Evolutionary conservation across 2,888 invertebrate species (phyloP).

Genomic region (Sphaeridia pumilis): DNA sequence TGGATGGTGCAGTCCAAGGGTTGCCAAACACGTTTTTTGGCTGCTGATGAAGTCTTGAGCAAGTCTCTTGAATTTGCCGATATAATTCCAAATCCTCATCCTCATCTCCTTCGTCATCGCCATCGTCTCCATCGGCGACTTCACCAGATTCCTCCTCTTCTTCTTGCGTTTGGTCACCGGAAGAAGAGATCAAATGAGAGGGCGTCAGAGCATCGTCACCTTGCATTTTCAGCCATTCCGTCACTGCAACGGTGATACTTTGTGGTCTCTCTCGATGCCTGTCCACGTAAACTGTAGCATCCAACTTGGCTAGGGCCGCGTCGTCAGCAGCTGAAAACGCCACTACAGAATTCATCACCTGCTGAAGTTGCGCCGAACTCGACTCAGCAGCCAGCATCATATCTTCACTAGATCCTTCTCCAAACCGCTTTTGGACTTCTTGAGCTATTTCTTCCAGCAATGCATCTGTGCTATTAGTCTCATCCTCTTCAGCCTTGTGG

Average conservation of each 20-base stretch:
- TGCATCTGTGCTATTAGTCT: neutral
- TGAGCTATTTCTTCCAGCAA: neutral
- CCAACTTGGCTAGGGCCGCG: neutral
- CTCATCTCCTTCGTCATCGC: conserved; percentile 22
- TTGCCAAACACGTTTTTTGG: conserved; percentile 48
- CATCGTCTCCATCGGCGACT: conserved; percentile 16
- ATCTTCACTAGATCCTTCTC: too few species aligned
- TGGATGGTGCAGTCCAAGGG: conserved; percentile 42
- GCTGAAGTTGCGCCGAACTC: neutral
- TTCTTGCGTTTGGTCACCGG: neutral
- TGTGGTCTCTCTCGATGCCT: conserved; percentile 25
- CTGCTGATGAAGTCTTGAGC: conserved; percentile 14
- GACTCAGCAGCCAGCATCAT: neutral
- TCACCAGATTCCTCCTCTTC: conserved; percentile 4
- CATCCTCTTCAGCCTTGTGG: neutral
- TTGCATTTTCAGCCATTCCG: conserved; percentile 35
- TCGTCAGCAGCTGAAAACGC: too few species aligned
- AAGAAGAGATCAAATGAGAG: conserved; percentile 17
- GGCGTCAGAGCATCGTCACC: conserved; percentile 36
- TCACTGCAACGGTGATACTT: conserved; percentile 36
- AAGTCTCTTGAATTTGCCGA: neutral
- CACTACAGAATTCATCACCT: conserved; percentile 10
- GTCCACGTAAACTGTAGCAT: too few species aligned
- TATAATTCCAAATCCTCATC: conserved; percentile 11
- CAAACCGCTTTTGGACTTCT: neutral